Base-by-base conservation (phyloP, 2,888 invertebrate genomes). In the Mythimna pallens region DNA sequence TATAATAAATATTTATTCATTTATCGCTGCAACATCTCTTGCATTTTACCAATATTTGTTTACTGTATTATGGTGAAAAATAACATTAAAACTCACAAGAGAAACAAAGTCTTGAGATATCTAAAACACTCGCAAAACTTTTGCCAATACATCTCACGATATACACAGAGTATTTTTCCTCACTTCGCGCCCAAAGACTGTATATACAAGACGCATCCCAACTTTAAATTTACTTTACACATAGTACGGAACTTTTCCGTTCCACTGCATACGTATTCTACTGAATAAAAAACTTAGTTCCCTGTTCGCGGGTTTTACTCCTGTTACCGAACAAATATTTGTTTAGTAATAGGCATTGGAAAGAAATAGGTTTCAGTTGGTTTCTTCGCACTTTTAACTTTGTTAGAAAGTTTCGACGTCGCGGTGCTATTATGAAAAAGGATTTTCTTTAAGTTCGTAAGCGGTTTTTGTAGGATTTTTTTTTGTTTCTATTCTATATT, bases 181-280 rank as follows among this genome's bases (percentile, higher is more conserved):
- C 69, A 73, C 77, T 77, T 69, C 66, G 61, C 74, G 65, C 70
- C 73, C 66, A 84, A 76, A n/a, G n/a, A 72, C 58, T 68, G 58
- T 59, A 72, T 73, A 34, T 68, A 72, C 67, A 78, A 78, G 81
- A 77, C 78, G 84, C 86, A 85, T 68, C 58, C 71, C 40, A 87
- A 87, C 78, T 86, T 86, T 83, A 87, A 85, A 86, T 87, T 87
- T 85, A 85, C 86, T 87, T 83, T 80, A 68, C 70, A 83, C 73
- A 66, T 80, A 76, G 78, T 83, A 80, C 66, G 71, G 57, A 85
- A 86, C 66, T 86, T 86, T 40, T 17, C 66, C 66, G 71, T 85
- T 72, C 70, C 64, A 58, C 67, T 81, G 83, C 85, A 85, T 86
- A 81, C 73, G 66, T 72, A 76, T 63, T 61, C 63, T 78, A 73